Evolutionary conservation across 92 coral and sea anemone species (phyloP).

Genomic region (Phenganax subtilis): DNA sequence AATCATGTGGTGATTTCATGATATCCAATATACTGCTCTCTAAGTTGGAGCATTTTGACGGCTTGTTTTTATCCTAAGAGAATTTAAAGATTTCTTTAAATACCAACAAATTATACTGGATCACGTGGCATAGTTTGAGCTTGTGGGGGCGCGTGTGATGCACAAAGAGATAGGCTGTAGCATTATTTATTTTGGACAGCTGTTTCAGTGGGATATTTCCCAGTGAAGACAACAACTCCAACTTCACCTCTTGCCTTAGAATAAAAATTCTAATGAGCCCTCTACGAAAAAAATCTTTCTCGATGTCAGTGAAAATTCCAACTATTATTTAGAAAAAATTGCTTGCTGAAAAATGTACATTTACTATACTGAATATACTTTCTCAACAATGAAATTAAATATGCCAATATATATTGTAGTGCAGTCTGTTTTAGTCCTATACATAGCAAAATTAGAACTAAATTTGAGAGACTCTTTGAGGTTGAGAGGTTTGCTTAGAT

Average conservation of each 20-base stretch:
- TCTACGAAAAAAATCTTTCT: too few relatives aligned
- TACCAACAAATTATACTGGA: background rate
- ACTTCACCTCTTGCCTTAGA: background rate
- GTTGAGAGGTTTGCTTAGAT: too few relatives aligned
- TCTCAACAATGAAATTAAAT: too few relatives aligned
- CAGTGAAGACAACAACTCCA: background rate
- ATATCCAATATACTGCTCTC: slow-evolving; percentile 95
- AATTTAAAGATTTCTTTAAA: background rate
- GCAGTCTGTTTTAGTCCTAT: too few relatives aligned
- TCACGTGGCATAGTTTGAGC: slow-evolving; percentile 5
- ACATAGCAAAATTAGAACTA: too few relatives aligned
- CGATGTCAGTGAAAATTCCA: too few relatives aligned
- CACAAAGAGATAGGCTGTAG: slow-evolving; percentile 21
- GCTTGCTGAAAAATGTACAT: too few relatives aligned
- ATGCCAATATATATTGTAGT: too few relatives aligned
- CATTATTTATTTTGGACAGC: slow-evolving; percentile 39
- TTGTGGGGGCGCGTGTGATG: slow-evolving; percentile 1
- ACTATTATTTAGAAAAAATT: too few relatives aligned
- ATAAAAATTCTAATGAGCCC: too few relatives aligned
- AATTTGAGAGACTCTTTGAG: too few relatives aligned
- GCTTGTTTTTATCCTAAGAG: slow-evolving; percentile 35
- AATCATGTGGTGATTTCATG: slow-evolving; percentile 92
- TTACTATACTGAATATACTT: too few relatives aligned
- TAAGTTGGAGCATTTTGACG: slow-evolving; percentile 76
- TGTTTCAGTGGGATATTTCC: slow-evolving; percentile 31